phyloP scores from a whole-genome alignment of 2,113 vertebrate species.

The Loxodonta africana region DNA sequence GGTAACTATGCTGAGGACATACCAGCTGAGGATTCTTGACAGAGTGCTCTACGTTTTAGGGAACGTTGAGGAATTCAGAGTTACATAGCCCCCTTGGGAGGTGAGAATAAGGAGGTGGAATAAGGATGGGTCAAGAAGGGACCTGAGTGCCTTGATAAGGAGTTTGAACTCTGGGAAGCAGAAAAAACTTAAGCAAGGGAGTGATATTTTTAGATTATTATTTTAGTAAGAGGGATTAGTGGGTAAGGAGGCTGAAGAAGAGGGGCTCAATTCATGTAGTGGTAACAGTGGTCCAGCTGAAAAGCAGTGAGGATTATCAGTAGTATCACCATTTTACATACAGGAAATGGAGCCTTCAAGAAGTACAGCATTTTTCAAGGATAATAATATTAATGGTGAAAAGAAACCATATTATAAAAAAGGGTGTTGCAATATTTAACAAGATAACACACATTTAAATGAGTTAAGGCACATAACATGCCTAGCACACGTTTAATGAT shows the following conservation, averaged over 20 bases:
- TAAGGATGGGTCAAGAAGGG: not conserved
- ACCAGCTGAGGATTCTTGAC: not conserved
- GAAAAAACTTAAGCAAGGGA: not conserved
- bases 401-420: not conserved
- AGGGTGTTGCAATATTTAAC: rapidly evolving
- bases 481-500: too few species aligned
- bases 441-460: not conserved
- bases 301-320: not conserved
- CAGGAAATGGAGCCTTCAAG: not conserved
- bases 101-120: not conserved
- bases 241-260: not conserved
- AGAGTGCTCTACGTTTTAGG: not conserved
- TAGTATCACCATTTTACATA: not conserved
- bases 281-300: too few species aligned
- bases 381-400: not conserved
- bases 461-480: not conserved
- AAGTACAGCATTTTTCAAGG: not conserved
- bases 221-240: not conserved
- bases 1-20: not conserved
- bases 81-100: not conserved
- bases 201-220: not conserved
- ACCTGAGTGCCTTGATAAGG: not conserved
- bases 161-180: not conserved
- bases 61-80: not conserved
- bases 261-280: not conserved